A percentile compares a stretch with the other conserved stretches of the same genome.
Evolutionary conservation across 2,797 vertebrate species (phyloP).

Genomic region (Intellagama lesueurii): DNA sequence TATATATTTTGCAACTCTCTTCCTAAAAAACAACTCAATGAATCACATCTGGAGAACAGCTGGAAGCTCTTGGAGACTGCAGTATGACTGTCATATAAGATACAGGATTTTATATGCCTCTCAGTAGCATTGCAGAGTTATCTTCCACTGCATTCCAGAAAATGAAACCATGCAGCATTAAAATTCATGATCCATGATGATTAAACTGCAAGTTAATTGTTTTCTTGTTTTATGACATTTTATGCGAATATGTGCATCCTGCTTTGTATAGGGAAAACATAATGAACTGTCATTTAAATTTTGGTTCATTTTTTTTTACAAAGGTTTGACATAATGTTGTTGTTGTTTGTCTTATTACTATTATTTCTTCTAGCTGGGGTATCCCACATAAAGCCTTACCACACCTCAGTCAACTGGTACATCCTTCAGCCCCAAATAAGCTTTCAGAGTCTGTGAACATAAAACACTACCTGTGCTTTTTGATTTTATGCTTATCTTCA

Average conservation of each 20-base stretch:
- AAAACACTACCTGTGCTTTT: background rate
- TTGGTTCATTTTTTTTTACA: background rate
- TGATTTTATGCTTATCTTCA: slow-evolving; percentile 14
- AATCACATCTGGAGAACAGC: background rate
- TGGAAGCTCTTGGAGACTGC: background rate
- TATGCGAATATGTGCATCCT: background rate
- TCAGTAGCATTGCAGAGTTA: background rate
- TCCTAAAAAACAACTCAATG: background rate
- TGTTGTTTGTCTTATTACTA: background rate
- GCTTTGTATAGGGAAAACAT: background rate
- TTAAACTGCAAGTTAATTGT: slow-evolving; percentile 8
- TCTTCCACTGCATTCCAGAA: slow-evolving; percentile 19
- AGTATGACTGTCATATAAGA: background rate
- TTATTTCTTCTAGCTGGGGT: too few relatives aligned
- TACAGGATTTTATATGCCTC: slow-evolving; percentile 1
- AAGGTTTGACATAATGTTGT: background rate
- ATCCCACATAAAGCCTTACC: background rate
- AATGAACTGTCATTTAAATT: background rate
- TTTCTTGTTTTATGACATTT: background rate
- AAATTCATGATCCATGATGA: slow-evolving; percentile 20
- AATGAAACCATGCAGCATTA: background rate
- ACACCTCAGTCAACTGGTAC: background rate
- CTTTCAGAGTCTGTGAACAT: background rate
- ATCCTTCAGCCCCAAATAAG: background rate
- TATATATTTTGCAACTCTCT: background rate